Evolutionary conservation across 2,888 invertebrate species (phyloP).

Genomic region (Cerceris ruficornis): DNA sequence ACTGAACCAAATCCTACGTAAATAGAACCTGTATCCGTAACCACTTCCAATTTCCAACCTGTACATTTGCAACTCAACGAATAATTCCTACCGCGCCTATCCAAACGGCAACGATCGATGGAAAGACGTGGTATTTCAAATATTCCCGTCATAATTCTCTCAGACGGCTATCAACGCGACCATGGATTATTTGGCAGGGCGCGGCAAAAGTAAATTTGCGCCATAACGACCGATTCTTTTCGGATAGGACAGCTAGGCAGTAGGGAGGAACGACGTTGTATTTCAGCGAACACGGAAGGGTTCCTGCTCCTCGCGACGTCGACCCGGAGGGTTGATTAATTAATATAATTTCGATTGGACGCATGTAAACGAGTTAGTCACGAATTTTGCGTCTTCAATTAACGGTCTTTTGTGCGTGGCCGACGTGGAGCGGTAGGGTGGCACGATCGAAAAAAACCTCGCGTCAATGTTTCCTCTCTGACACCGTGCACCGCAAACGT

Average conservation of each 20-base stretch:
- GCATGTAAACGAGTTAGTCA: slow-evolving; percentile 38
- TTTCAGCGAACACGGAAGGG: slow-evolving; percentile 32
- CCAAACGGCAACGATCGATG: too few relatives aligned
- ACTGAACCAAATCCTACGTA: too few relatives aligned
- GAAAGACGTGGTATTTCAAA: too few relatives aligned
- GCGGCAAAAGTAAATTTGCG: not conserved
- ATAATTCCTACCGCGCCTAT: too few relatives aligned
- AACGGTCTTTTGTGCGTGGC: slow-evolving; percentile 57
- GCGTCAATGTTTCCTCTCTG: slow-evolving; percentile 24
- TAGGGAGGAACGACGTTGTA: slow-evolving; percentile 1
- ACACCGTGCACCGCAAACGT: slow-evolving; percentile 9
- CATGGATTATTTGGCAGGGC: too few relatives aligned
- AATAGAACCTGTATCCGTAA: too few relatives aligned
- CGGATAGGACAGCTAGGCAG: not conserved
- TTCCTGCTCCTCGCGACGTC: slow-evolving; percentile 19
- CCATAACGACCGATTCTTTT: slow-evolving; percentile 28
- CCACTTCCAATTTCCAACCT: too few relatives aligned
- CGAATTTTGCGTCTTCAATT: slow-evolving; percentile 65
- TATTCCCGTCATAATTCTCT: too few relatives aligned
- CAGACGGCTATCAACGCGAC: too few relatives aligned
- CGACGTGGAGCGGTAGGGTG: not conserved
- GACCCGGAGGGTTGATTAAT: slow-evolving; percentile 68
- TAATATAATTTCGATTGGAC: slow-evolving; percentile 71
- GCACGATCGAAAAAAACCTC: slow-evolving; percentile 13
- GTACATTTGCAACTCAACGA: too few relatives aligned